Conservation (phyloP, 2,888 invertebrate species). For the Pollenia angustigena region DNA sequence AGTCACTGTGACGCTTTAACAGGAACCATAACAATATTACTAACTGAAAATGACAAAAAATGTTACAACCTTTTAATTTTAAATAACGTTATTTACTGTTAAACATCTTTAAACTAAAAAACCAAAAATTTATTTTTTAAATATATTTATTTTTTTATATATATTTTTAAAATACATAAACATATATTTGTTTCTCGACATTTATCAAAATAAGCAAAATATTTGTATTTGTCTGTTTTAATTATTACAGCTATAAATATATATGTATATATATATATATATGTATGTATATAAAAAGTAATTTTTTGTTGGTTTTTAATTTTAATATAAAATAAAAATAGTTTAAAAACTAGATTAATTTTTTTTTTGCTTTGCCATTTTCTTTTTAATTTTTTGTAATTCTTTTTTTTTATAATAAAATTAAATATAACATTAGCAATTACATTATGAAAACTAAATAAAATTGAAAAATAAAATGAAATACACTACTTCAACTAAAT, state of each 20-base stretch:
- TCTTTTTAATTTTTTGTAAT: conserved; percentile 12
- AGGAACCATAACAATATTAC: too few species aligned
- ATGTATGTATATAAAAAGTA: conserved; percentile 46
- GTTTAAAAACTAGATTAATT: conserved; percentile 67
- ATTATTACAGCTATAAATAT: conserved; percentile 63
- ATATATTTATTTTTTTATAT: conserved; percentile 75
- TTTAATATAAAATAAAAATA: conserved; percentile 70
- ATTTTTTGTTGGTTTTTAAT: conserved; percentile 39
- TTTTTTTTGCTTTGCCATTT: conserved; percentile 60
- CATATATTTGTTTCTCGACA: conserved; percentile 74
- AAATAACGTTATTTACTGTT: too few species aligned
- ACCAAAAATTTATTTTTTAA: conserved; percentile 45
- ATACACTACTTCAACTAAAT: conserved; percentile 48
- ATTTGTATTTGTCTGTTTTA: conserved; percentile 38
- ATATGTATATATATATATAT: conserved; percentile 55
- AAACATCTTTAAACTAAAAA: too few species aligned
- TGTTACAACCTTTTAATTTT: too few species aligned
- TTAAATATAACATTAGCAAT: conserved; percentile 65
- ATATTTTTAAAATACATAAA: conserved; percentile 76
- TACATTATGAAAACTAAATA: conserved; percentile 59
- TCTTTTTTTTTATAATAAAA: conserved; percentile 40
- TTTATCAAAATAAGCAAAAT: conserved; percentile 66
- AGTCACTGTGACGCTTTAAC: too few species aligned
- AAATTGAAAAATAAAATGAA: conserved; percentile 41
- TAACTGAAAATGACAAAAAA: too few species aligned